Conservation (phyloP, 2,113 vertebrate genomes). For the Ceratotherium simum region DNA sequence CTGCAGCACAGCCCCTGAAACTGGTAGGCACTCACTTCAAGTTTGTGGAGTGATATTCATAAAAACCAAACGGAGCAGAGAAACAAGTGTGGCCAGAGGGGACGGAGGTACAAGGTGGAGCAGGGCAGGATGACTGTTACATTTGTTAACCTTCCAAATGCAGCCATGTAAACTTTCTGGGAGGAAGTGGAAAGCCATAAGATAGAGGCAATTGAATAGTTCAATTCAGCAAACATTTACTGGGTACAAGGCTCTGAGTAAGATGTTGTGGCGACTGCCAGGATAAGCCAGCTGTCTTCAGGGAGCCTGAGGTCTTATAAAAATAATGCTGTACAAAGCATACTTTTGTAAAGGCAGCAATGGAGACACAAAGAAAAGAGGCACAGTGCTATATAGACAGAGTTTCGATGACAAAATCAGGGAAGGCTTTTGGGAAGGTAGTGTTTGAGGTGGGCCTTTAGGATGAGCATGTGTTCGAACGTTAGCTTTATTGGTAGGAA, state of each 20-base stretch:
- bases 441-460: not conserved
- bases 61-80: not conserved
- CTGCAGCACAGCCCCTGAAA: not conserved
- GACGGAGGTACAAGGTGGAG: not conserved
- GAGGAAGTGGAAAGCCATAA: not conserved
- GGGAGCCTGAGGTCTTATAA: not conserved
- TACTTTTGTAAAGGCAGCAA: not conserved
- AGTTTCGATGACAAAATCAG: not conserved
- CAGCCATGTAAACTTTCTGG: not conserved
- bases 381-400: not conserved
- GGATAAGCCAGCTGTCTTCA: not conserved
- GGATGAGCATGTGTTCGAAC: not conserved
- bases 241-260: not conserved
- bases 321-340: not conserved
- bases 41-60: not conserved
- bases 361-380: not conserved
- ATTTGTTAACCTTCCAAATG: not conserved
- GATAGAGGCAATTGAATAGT: not conserved
- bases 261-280: not conserved
- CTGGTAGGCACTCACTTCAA: not conserved
- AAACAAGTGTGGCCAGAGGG: not conserved
- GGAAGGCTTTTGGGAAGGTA: not conserved
- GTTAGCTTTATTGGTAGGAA: not conserved
- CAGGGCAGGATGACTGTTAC: not conserved
- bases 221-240: not conserved